Conservation (phyloP, 2,797 vertebrate genomes). For the Iguana delicatissima region DNA sequence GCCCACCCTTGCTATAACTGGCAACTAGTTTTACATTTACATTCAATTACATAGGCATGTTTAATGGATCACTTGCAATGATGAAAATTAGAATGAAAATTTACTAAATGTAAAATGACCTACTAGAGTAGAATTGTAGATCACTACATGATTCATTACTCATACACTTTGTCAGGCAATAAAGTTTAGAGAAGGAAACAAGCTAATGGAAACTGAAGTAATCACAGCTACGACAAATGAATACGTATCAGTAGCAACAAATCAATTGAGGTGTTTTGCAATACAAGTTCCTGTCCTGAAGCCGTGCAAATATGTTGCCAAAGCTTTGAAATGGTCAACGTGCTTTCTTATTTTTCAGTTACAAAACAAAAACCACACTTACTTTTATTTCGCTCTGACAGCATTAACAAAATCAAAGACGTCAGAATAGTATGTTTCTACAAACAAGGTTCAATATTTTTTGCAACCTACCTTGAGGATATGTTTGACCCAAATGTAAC, state of each 20-base stretch:
- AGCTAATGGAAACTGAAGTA: constrained; percentile 17
- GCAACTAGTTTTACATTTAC: neutral
- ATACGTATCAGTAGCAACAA: constrained; percentile 1
- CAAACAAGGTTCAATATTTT: neutral
- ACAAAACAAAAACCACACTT: constrained; percentile 19
- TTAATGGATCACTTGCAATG: constrained; percentile 7
- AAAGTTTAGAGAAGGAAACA: neutral
- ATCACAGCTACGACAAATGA: constrained; percentile 11
- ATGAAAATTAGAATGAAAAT: neutral
- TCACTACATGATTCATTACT: constrained; percentile 13
- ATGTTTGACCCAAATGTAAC: neutral
- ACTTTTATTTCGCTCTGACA: neutral
- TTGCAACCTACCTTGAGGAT: neutral
- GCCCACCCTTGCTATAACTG: no score
- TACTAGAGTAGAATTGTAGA: neutral
- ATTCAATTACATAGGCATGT: neutral
- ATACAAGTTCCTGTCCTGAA: constrained; percentile 12
- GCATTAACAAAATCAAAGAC: constrained; percentile 20
- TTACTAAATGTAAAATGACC: neutral
- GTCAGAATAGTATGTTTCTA: constrained; percentile 29
- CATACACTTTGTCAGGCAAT: neutral
- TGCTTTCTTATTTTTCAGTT: neutral
- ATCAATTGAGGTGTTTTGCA: neutral
- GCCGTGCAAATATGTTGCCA: constrained; percentile 31
- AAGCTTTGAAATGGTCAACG: neutral